A percentile compares a stretch with the other conserved stretches of the same genome.
These are phyloP conservation scores for Latrodectus geometricus DNA, from an alignment of 1,140 invertebrate genomes.

Conservation along the genomic window DNA sequence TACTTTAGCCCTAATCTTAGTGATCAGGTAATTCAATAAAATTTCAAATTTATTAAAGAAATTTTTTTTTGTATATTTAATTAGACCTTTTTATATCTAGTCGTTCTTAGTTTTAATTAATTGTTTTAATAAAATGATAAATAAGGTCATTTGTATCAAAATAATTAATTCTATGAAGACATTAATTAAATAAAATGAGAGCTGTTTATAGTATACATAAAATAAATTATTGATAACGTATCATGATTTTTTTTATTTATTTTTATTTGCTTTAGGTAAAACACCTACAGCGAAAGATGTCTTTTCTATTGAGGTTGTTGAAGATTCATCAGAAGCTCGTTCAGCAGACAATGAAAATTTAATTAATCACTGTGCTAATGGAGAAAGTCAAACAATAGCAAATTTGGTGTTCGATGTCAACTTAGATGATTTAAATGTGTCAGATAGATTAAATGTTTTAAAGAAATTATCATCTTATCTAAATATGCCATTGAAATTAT, in stretches of 20 bases:
- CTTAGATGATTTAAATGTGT: conserved; percentile 64
- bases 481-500: conserved; percentile 67
- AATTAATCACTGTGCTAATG: conserved; percentile 64
- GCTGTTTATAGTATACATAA: background rate
- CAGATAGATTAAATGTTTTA: conserved; percentile 65
- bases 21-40: no score
- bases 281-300: conserved; percentile 70
- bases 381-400: conserved; percentile 67
- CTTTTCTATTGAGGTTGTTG: conserved; percentile 74
- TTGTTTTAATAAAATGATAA: no score
- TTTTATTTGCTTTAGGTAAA: conserved; percentile 62
- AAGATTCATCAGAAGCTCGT: conserved; percentile 36
- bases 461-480: conserved; percentile 65
- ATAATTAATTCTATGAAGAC: no score
- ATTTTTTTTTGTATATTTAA: no score
- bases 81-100: no score
- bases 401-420: conserved; percentile 68
- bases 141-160: no score
- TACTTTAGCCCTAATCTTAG: no score
- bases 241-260: background rate
- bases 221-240: background rate
- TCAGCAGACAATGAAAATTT: conserved; percentile 19
- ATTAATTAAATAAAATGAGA: no score
- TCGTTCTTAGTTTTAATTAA: no score
- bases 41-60: no score